Conservation (phyloP, 2,797 vertebrate genomes). For the Champsocephalus gunnari region DNA sequence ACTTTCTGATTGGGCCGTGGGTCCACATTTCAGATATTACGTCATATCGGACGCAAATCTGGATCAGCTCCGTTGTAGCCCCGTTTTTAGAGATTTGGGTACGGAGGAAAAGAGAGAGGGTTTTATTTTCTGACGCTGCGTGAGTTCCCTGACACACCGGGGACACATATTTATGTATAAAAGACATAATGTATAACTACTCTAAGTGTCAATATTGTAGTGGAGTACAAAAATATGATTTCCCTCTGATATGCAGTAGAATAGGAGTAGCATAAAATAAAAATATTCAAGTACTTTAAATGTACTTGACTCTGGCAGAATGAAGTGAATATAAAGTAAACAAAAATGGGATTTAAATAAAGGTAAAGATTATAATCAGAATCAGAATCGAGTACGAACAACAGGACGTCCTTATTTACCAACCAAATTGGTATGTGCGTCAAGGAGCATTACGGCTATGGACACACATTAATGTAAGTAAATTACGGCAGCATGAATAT, state of each 20-base stretch:
- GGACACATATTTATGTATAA: too few species aligned
- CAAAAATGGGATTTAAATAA: slow-evolving; percentile 30
- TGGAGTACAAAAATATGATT: neutral
- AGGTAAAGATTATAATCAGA: slow-evolving; percentile 18
- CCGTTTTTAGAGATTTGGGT: too few species aligned
- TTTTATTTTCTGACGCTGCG: too few species aligned
- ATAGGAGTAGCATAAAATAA: neutral
- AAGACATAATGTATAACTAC: neutral
- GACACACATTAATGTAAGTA: slow-evolving; percentile 72
- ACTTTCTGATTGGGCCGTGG: too few species aligned
- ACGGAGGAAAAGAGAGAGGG: too few species aligned
- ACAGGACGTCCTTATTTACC: slow-evolving; percentile 55
- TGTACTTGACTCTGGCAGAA: neutral
- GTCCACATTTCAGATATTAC: too few species aligned
- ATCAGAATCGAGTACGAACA: slow-evolving; percentile 44
- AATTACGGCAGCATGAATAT: slow-evolving; percentile 75
- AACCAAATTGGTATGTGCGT: slow-evolving; percentile 56
- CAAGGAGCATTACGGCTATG: slow-evolving; percentile 53
- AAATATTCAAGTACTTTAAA: neutral
- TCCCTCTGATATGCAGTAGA: neutral
- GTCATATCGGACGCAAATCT: too few species aligned
- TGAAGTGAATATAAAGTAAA: slow-evolving; percentile 16
- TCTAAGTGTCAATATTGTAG: neutral
- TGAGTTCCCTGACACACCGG: too few species aligned
- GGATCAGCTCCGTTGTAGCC: too few species aligned